These are phyloP conservation scores for Coecobrya sp. DNA, from an alignment of 2,888 invertebrate genomes.

Conservation along the genomic window DNA sequence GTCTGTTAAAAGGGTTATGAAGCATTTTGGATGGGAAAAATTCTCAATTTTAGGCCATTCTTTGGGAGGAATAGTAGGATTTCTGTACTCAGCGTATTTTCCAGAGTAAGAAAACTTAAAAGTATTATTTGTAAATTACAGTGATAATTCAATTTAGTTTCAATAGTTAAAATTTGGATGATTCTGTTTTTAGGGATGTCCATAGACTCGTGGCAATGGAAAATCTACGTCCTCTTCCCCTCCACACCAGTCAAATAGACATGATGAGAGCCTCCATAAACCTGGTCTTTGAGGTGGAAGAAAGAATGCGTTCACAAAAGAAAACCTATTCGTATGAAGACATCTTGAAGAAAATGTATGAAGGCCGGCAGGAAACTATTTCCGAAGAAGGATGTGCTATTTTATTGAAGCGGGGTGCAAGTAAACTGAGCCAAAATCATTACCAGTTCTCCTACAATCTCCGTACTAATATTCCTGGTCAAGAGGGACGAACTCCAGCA, in stretches of 20 bases:
- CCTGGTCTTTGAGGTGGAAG: constrained; percentile 80
- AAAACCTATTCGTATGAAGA: constrained; percentile 81
- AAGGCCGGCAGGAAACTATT: constrained; percentile 81
- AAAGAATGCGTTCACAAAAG: constrained; percentile 66
- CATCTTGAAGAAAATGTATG: constrained; percentile 80
- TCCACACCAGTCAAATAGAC: constrained; percentile 57
- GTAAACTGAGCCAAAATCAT: constrained; percentile 24
- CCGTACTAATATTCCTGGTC: constrained; percentile 77
- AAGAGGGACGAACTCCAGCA: constrained; percentile 68
- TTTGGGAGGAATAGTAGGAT: constrained; percentile 83
- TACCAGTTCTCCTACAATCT: constrained; percentile 79
- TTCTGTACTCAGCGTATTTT: constrained; percentile 81
- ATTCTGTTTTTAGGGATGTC: constrained; percentile 83
- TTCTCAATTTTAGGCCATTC: constrained; percentile 84
- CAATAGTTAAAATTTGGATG: no score
- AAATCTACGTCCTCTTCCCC: constrained; percentile 80
- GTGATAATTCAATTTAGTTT: no score
- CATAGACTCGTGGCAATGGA: constrained; percentile 83
- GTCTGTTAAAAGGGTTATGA: constrained; percentile 72
- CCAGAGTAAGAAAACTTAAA: constrained; percentile 82
- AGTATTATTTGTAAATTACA: background rate
- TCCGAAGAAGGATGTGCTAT: constrained; percentile 83
- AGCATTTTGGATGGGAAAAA: constrained; percentile 84
- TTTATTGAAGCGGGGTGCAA: constrained; percentile 83
- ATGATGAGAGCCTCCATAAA: constrained; percentile 70